Base-by-base conservation (phyloP, 92 coral and sea anemone genomes). In the Paragorgia papillata region DNA sequence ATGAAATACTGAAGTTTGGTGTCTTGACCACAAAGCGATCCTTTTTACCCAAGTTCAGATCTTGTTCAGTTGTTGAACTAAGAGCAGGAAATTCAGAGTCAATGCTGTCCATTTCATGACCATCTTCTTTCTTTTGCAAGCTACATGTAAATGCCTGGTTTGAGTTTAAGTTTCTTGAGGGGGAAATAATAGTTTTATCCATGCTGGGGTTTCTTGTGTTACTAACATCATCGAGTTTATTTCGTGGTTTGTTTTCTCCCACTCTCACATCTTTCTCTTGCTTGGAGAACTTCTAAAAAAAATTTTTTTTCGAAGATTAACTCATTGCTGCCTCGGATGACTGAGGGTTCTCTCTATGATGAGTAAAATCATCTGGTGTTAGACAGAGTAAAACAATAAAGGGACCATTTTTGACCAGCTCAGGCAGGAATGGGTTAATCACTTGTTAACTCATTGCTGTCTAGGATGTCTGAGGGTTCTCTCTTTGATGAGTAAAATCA, bases 31-130 rank as follows among this genome's bases (percentile, higher is more conserved):
- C 2, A 15, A 15, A 2, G 15, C 14, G n/a, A n/a, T 46, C n/a
- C 2, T 46, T 46, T 46, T 46, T n/a, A 7, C 12, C 2, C 15
- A 15, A 46, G 28, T 6, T 1, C 24, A 41, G 57, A 21, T 46
- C 57, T 13, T 25, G 48, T 32, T 24, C 18, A 1, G 8, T 20
- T 67, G 57, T 9, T 27, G 34, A 18, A 3, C 74, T 35, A 24
- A 67, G 74, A 7, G 74, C 74, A 14, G 74, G 74, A 26, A 67
- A 67, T 26, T 67, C 74, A 1, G 30, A 64, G 4, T 32, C 71
- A 64, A 35, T 64, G 28, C 30, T 3, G 20, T 60, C 40, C 39
- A 26, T 35, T 3, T 25, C 14, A 41, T 41, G 3, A 41, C 1
- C 14, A 0, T 31, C 3, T 34, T n/a, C 12, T 67, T 46, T 41